Conservation (phyloP, 2,113 vertebrate species). For the Aldabrachelys gigantea region DNA sequence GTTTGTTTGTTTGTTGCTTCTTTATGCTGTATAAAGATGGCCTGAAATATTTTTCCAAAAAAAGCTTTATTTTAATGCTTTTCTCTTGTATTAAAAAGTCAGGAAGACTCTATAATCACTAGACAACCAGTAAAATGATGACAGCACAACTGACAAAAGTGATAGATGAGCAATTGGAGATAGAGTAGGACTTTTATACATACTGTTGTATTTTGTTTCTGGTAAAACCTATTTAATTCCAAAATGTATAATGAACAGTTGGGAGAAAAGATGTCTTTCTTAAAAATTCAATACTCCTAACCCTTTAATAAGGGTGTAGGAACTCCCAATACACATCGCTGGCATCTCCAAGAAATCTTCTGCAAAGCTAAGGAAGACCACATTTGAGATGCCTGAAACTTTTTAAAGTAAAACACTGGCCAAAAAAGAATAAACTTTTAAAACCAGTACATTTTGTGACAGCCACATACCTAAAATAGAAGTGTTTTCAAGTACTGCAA, state of each 20-base stretch:
- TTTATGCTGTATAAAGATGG: background rate
- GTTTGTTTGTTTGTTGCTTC: background rate
- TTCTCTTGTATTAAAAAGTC: background rate
- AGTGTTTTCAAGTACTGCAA: rapidly evolving
- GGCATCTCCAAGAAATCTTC: background rate
- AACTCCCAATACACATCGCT: background rate
- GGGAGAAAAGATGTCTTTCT: conserved; percentile 20
- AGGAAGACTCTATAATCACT: background rate
- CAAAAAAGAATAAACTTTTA: conserved; percentile 45
- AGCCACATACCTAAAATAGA: background rate
- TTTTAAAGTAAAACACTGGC: conserved; percentile 41
- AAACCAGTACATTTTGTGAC: background rate
- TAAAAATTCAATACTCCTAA: background rate
- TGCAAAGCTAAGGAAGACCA: background rate
- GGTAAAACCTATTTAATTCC: background rate
- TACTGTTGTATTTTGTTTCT: background rate
- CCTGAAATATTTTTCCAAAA: background rate
- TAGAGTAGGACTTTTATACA: background rate
- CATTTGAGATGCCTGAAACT: conserved; percentile 51
- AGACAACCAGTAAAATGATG: background rate
- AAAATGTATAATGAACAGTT: background rate
- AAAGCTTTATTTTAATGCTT: background rate
- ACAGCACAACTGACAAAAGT: background rate
- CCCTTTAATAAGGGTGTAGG: conserved; percentile 40
- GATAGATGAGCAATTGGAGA: background rate